These are phyloP conservation scores for Bombus breviceps DNA, from an alignment of 1,140 invertebrate species.

Conservation along the genomic window DNA sequence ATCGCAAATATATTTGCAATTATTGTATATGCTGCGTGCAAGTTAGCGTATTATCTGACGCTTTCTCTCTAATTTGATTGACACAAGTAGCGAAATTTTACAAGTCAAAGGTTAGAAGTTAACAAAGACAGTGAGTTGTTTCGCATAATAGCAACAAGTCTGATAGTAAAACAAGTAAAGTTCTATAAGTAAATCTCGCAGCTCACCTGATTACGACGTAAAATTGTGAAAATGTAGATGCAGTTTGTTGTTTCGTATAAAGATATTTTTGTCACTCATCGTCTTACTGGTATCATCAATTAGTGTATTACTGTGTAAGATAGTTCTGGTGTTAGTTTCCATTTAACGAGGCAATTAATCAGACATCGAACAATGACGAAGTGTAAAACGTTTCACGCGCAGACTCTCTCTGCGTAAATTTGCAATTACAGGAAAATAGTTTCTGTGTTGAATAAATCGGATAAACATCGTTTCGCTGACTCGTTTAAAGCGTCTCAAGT, in stretches of 20 bases:
- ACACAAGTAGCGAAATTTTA: too few species aligned
- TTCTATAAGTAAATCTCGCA: neutral
- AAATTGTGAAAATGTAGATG: too few species aligned
- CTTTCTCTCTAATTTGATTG: too few species aligned
- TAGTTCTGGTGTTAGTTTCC: neutral
- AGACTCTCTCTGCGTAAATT: neutral
- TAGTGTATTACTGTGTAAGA: neutral
- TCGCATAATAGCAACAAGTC: neutral
- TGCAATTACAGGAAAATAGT: neutral
- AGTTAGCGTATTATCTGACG: neutral
- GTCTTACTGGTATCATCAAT: too few species aligned
- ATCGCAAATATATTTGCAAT: neutral
- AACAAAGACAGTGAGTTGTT: accelerated
- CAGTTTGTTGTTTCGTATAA: too few species aligned
- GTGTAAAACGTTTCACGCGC: neutral
- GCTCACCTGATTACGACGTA: too few species aligned
- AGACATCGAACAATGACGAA: neutral
- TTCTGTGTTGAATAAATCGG: slow-evolving; percentile 8
- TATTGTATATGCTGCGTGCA: too few species aligned
- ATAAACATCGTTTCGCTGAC: neutral
- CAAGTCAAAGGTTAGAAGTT: neutral
- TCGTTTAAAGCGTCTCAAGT: neutral
- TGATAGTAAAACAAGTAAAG: neutral
- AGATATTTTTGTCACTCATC: too few species aligned
- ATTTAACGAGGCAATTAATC: neutral